Percentiles rank a stretch among this genome's conserved stretches.
These are phyloP conservation scores for Drosophila ustulata DNA, from an alignment of 2,888 invertebrate genomes.

Conservation along the genomic window DNA sequence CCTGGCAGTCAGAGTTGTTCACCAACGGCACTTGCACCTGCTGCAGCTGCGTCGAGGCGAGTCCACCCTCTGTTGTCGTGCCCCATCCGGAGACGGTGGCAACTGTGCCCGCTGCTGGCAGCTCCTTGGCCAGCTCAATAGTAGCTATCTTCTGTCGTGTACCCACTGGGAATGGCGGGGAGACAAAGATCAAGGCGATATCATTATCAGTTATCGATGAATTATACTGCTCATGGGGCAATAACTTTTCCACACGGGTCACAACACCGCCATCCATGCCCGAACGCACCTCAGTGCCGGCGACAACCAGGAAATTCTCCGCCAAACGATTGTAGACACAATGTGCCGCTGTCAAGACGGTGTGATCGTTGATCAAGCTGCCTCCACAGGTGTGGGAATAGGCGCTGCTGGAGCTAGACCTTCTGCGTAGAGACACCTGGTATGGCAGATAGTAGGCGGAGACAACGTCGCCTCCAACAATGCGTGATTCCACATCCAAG, in stretches of 20 bases:
- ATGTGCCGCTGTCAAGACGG: slow-evolving; percentile 80
- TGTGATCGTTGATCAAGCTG: slow-evolving; percentile 46
- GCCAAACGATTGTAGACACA: slow-evolving; percentile 65
- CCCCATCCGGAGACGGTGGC: slow-evolving; percentile 80
- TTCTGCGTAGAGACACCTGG: slow-evolving; percentile 73
- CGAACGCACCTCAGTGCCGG: slow-evolving; percentile 82
- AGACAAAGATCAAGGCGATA: slow-evolving; percentile 85
- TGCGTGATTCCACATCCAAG: slow-evolving; percentile 44
- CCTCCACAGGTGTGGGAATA: slow-evolving; percentile 66
- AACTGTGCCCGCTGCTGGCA: slow-evolving; percentile 53
- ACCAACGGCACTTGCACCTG: slow-evolving; percentile 69
- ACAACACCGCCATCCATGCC: slow-evolving; percentile 86
- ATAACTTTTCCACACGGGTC: slow-evolving; percentile 85
- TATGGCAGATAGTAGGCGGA: slow-evolving; percentile 64
- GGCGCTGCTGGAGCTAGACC: slow-evolving; percentile 39
- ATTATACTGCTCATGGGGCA: slow-evolving; percentile 85
- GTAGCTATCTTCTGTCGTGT: slow-evolving; percentile 50
- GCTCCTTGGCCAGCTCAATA: slow-evolving; percentile 49
- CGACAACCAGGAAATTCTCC: slow-evolving; percentile 78
- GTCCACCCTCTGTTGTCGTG: slow-evolving; percentile 57
- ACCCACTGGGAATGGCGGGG: slow-evolving; percentile 55
- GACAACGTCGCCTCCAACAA: slow-evolving; percentile 72
- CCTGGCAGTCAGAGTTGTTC: slow-evolving; percentile 51
- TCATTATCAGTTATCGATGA: slow-evolving; percentile 85
- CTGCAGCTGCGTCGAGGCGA: slow-evolving; percentile 53